Evolutionary conservation across 2,113 vertebrate genomes (phyloP).

Genomic region (Sula dactylatra): DNA sequence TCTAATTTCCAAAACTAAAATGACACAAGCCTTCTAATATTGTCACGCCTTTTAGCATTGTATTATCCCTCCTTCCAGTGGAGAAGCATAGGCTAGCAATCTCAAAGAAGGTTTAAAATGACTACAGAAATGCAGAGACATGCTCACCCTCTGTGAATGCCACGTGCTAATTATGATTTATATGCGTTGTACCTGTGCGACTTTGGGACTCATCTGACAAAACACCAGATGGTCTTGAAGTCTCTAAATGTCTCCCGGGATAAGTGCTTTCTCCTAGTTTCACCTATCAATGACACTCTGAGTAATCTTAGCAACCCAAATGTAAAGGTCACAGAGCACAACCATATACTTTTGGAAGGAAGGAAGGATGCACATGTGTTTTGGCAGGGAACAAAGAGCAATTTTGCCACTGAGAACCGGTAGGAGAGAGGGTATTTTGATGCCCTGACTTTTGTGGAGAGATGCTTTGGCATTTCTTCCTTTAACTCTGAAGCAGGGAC

Average conservation of each 20-base stretch:
- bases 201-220: background rate
- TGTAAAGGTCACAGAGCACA: background rate
- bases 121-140: background rate
- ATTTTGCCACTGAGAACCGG: background rate
- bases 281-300: background rate
- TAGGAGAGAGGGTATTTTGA: background rate
- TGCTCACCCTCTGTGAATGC: background rate
- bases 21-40: background rate
- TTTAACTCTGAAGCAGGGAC: background rate
- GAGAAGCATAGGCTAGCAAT: background rate
- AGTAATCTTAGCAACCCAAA: background rate
- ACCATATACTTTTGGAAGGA: background rate
- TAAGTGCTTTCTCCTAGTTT: background rate
- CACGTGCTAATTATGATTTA: background rate
- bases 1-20: background rate
- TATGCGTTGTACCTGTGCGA: background rate
- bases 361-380: background rate
- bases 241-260: background rate
- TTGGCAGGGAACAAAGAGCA: background rate
- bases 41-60: background rate
- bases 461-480: background rate
- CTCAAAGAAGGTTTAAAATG: background rate
- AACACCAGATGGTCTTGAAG: conserved; percentile 10
- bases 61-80: background rate
- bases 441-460: background rate